Base-by-base conservation (phyloP, 2,888 invertebrate species). In the Idaea dimidiata region DNA sequence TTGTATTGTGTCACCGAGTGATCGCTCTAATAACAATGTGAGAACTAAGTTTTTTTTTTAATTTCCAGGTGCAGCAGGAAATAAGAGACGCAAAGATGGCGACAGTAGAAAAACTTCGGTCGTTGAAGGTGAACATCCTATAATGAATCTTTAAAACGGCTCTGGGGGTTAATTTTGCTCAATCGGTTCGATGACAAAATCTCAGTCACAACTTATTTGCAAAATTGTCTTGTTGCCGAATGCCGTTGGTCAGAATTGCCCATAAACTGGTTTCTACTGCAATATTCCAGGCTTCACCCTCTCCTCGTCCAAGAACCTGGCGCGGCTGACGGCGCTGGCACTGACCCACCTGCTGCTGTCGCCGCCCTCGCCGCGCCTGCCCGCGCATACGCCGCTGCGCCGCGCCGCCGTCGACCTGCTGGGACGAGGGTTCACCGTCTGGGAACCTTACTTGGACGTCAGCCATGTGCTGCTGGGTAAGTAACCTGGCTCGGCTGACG, bases 321-420 rank as follows among this genome's bases (percentile, higher is more conserved):
- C 98, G 0, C 95, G 99, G 55, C 94, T 98, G 69, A 99, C 99
- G 2, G 98, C 99, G 62, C 96, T 99, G 93, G 99, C 99, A 0
- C 91, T 99, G 69, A 97, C 98, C 0, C 99, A 99, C 92, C 93
- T 99, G 24, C 93, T 99, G 59, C 94, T 98, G 66, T 96, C 98
- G 14, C 97, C 98, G n/a, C 94, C 98, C 6, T 95, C 96, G 24
- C 87, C 95, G 0, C 96, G 97, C 72, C 93, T 99, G 66, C 99
- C 99, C 0, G 95, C 97, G 54, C 97, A 98, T 89, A 98, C 98
- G 17, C 97, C 99, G n/a, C 91, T 99, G 58, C 94, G 99, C 2
- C 93, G 99, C 66, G 99, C 99, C 14, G 99, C 99, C 0, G 98
- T 99, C 57, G 99, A 99, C 93, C 94, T 99, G 68, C 95, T 99